Base-by-base conservation (phyloP, 1,140 invertebrate species). In the Epicauta chinensis region DNA sequence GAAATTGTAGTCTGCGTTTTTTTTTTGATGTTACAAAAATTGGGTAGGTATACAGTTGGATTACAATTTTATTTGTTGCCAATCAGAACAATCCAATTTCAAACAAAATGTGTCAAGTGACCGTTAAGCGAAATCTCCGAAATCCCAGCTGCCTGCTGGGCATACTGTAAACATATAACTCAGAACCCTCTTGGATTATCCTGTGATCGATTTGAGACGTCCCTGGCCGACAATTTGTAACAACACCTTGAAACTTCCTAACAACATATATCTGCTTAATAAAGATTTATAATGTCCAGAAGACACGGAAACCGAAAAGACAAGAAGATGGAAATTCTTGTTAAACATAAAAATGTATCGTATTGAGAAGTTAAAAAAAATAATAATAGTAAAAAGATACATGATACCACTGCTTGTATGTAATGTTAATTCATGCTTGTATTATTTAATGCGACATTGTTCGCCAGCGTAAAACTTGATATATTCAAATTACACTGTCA, bases 401-500 rank as follows among this genome's bases (percentile, higher is more conserved):
- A 23, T 7, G 7, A 23, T 7, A 23, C 23, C 23, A 23, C 23
- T 23, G 7, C 23, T 23, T 23, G 23, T 30, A 38, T 48, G 45
- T 36, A 48, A 38, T 38, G 46, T 49, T 38, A 49, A 49, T 49
- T 49, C 16, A 23, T 14, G 11, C 17, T 14, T 49, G 46, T 38
- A 49, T 39, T 38, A 39, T 49, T 49, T 43, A 47, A 49, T 11
- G 11, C n/a, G 45, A 40, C 12, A 49, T 38, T 31, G 23, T 29
- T 35, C n/a, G 30, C 42, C 50, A 29, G 44, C 31, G 51, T 47
- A 57, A 49, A 60, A 60, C 58, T 43, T 65, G 57, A 62, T 63
- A 55, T 62, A 63, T 62, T 65, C 58, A 63, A 65, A 65, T 65
- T 58, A 63, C 53, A 37, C 59, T 62, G 63, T 63, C 63, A 62